Evolutionary conservation across 2,888 invertebrate species (phyloP), one percentile per base, ranked within the genome.

Genomic region (Xanthostigma xanthostigma): DNA sequence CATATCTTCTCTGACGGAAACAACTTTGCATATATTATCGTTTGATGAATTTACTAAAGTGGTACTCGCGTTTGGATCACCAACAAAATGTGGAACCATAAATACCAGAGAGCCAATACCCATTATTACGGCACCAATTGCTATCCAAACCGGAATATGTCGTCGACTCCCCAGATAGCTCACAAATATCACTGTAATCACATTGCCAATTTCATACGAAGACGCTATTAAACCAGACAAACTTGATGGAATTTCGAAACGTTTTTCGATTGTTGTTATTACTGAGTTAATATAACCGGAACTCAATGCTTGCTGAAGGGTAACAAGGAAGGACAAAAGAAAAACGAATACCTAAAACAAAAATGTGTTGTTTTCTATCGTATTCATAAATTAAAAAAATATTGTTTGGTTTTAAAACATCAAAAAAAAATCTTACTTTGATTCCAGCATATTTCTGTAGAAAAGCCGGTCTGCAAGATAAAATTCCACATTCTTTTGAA

Each of bases 251-350:
- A 94, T 91, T 69, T 94, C 92, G 63, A 87, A 87, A 54, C 94
- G 82, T 68, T 93, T 93, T 72, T 95, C 94, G 61, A 95, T 93
- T 49, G 94, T 95, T 56, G 94, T 94, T 67, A 95, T 93, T 68
- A 95, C 94, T 66, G 90, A 90, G 71, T 91, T 91, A 58, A 90
- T 89, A 66, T 91, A 91, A 56, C 91, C 91, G 53, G 90, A 91
- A 66, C 90, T 89, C 55, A 91, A 72, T 17, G 89, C 90, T 69
- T 91, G 91, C 65, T 91, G 91, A 57, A 91, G 74, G 59, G 90
- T 91, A 60, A 91, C 91, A 64, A 91, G 79, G 72, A 90, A 79
- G 63, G 90, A 90, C 58, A 91, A 77, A 61, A 91, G 78, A 67
- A 89, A 78, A 64, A 91, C 90, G 69, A 91, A 91, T 64, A 89